These are phyloP conservation scores for Heloderma charlesbogerti DNA, from an alignment of 2,113 vertebrate genomes.

Conservation along the genomic window DNA sequence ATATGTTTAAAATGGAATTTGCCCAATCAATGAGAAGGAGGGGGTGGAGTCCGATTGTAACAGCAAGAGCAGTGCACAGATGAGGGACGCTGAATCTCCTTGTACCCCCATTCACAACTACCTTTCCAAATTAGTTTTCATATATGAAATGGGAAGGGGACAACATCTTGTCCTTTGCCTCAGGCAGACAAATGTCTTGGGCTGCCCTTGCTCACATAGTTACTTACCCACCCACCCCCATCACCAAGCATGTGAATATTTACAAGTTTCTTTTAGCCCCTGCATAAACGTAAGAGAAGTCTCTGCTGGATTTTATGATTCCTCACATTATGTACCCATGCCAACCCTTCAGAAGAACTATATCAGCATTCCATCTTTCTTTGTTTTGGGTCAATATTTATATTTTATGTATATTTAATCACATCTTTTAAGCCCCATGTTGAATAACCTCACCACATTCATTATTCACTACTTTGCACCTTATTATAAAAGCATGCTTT, in stretches of 20 bases:
- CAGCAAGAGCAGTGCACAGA: not conserved
- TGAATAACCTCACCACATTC: constrained; percentile 14
- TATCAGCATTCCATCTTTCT: not conserved
- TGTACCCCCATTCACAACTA: not conserved
- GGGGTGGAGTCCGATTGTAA: not conserved
- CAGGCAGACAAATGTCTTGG: too few species aligned
- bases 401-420: constrained; percentile 3
- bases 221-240: not conserved
- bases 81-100: not conserved
- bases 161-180: too few species aligned
- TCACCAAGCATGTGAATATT: not conserved
- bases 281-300: not conserved
- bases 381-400: not conserved
- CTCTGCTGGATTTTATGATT: not conserved
- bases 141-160: too few species aligned
- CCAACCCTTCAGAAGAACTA: not conserved
- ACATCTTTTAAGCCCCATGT: constrained; percentile 5
- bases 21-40: not conserved
- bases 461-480: not conserved
- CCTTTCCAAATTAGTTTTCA: not conserved
- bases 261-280: not conserved
- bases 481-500: not conserved
- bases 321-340: not conserved
- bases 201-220: not conserved
- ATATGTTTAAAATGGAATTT: not conserved